Evolutionary conservation across 2,888 invertebrate species (phyloP), one percentile per base, ranked within the genome.

Genomic region (Melinopterus prodromus): DNA sequence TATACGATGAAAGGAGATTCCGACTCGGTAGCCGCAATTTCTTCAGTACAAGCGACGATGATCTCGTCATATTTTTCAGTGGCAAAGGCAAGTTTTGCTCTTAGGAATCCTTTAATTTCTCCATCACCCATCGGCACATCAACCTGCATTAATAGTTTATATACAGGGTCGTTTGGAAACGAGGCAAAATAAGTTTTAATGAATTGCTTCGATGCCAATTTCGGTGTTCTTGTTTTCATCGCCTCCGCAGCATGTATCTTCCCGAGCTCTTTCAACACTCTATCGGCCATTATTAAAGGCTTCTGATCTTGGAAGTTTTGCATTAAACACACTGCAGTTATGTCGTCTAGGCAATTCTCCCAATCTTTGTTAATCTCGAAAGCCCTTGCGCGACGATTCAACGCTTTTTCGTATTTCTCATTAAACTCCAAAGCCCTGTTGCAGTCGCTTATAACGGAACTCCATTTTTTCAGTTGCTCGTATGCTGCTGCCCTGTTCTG

Each of bases 401-500:
- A 92, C 3, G 98, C 98, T 90, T 98, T 98, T 14, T 94, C 92
- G 89, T 98, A 99, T 83, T 93, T 94, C 70, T 94, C 94, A 89
- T 98, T 97, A 37, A 95, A 91, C 86, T 95, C 93, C 69, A 99
- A 91, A 2, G 99, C 98, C 86, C 92, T 93, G 0, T 95, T 93
- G 87, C 98, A 98, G 88, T 98, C 98, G 82, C 94, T 93, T 86
- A 96, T 95, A 0, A 98, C 97, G 83, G 94, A 92, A 81, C 93
- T 93, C 92, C 95, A 96, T 89, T 96, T 95, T 89, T 95, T 94
- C 87, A 98, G 90, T 89, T 97, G 96, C 89, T 98, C 98, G 89
- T 97, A 97, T 71, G 98, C 96, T 15, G 98, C 99, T 12, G 98
- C 99, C 85, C 98, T 93, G 88, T 99, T 99, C 89, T 99, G 99